A percentile compares a stretch with the other conserved stretches of the same genome.
These are phyloP conservation scores for Ormyrus labotus DNA, from an alignment of 2,888 invertebrate species.

Conservation along the genomic window DNA sequence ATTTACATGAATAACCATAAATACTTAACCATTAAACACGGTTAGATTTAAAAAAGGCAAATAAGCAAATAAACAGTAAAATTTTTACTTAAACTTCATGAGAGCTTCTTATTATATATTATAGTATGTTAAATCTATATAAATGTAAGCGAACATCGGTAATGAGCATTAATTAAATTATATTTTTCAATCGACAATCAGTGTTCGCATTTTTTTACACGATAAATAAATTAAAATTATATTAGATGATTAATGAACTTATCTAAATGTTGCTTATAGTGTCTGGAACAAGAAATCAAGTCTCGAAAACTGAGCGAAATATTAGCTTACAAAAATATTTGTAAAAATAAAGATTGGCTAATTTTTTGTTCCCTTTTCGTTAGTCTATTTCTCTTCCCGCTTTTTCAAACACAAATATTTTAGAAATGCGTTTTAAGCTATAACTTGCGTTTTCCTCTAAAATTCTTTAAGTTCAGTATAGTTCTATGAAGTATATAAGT, in stretches of 20 bases:
- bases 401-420: constrained; percentile 5
- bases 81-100: constrained; percentile 29
- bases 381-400: not conserved
- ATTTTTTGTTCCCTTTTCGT: too few species aligned
- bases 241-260: constrained; percentile 50
- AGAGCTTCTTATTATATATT: constrained; percentile 36
- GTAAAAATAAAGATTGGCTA: too few species aligned
- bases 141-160: constrained; percentile 37
- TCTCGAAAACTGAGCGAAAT: too few species aligned
- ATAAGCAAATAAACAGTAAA: constrained; percentile 17
- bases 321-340: too few species aligned
- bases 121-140: constrained; percentile 44
- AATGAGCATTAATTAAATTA: constrained; percentile 2
- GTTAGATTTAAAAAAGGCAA: constrained; percentile 31
- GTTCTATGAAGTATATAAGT: constrained; percentile 46
- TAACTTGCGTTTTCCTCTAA: constrained; percentile 22
- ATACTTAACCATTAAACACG: not conserved
- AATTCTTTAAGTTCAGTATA: constrained; percentile 20
- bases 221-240: constrained; percentile 34
- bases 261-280: too few species aligned
- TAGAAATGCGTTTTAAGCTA: not conserved
- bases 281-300: too few species aligned
- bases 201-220: constrained; percentile 44
- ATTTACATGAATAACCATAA: not conserved
- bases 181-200: constrained; percentile 50